Conservation (phyloP, 2,888 invertebrate genomes). For the Metellina segmentata region DNA sequence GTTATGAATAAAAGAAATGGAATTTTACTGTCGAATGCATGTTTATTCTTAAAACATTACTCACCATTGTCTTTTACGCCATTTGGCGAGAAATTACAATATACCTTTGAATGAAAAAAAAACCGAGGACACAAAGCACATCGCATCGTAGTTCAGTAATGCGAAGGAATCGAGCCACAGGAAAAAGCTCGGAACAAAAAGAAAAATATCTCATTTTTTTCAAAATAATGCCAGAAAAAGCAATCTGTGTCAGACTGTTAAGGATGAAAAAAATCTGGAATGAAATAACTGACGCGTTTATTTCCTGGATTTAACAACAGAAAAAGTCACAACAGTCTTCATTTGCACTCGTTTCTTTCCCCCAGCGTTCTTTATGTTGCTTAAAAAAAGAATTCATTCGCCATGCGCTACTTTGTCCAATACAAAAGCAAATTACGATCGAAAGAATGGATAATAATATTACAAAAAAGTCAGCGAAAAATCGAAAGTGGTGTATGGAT, state of each 20-base stretch:
- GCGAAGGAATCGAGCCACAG: conserved; percentile 47
- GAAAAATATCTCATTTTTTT: conserved; percentile 11
- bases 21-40: conserved; percentile 40
- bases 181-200: conserved; percentile 10
- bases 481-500: conserved; percentile 59
- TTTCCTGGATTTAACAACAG: conserved; percentile 51
- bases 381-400: conserved; percentile 18
- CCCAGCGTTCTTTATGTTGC: conserved; percentile 34
- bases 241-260: conserved; percentile 5
- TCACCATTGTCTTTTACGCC: conserved; percentile 39
- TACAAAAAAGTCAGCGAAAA: conserved; percentile 15
- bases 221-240: not conserved
- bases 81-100: conserved; percentile 59
- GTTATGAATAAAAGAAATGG: conserved; percentile 10
- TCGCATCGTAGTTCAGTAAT: conserved; percentile 26
- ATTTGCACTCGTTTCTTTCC: conserved; percentile 45
- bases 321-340: conserved; percentile 45
- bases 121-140: not conserved
- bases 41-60: conserved; percentile 45
- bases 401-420: conserved; percentile 43
- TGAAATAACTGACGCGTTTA: conserved; percentile 64
- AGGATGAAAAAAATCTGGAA: conserved; percentile 7
- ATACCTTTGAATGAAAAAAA: conserved; percentile 26
- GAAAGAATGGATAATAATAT: not conserved
- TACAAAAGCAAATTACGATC: conserved; percentile 66